Evolutionary conservation across 2,888 invertebrate species (phyloP).

Genomic region (Hypselothyrea guttata): DNA sequence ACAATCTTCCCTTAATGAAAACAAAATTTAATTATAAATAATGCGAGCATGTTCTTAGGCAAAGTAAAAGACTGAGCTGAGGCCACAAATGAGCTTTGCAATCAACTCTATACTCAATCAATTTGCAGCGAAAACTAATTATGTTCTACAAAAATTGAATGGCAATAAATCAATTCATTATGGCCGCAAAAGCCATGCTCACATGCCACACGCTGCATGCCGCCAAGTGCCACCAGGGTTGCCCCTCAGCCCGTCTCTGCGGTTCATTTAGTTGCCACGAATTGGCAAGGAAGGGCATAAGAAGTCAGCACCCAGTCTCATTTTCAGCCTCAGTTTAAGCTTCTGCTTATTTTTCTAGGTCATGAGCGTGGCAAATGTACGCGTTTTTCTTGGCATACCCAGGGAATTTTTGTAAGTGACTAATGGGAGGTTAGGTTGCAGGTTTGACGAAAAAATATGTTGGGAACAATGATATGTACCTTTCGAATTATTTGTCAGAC

Average conservation of each 20-base stretch:
- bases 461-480: too few species aligned
- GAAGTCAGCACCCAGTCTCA: conserved; percentile 3
- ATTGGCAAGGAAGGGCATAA: conserved; percentile 4
- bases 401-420: too few species aligned
- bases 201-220: conserved; percentile 34
- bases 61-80: conserved; percentile 4
- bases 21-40: conserved; percentile 61
- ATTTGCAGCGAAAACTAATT: conserved; percentile 63
- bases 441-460: too few species aligned
- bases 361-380: conserved; percentile 28
- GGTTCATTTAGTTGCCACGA: conserved; percentile 37
- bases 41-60: conserved; percentile 10
- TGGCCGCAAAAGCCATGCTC: conserved; percentile 18
- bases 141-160: conserved; percentile 54
- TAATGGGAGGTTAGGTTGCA: too few species aligned
- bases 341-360: conserved; percentile 61
- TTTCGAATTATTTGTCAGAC: too few species aligned
- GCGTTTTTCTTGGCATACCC: conserved; percentile 1
- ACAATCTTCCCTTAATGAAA: conserved; percentile 50
- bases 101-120: conserved; percentile 61
- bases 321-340: conserved; percentile 12
- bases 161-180: conserved; percentile 71
- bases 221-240: conserved; percentile 1
- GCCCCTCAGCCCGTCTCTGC: conserved; percentile 9
- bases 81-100: conserved; percentile 37